These are phyloP conservation scores for Hoplodrina blanda DNA, from an alignment of 2,888 invertebrate genomes.

Conservation along the genomic window DNA sequence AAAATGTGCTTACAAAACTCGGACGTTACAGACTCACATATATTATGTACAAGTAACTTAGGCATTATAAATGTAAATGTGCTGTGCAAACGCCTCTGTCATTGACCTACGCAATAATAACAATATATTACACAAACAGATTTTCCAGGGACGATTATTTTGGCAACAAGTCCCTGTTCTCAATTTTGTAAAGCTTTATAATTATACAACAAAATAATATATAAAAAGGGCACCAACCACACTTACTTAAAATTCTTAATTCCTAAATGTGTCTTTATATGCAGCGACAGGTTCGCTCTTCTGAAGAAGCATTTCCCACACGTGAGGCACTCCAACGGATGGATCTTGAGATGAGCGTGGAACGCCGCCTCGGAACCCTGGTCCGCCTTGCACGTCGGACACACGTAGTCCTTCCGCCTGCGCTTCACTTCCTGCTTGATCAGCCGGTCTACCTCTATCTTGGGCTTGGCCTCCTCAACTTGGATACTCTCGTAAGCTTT, in stretches of 20 bases:
- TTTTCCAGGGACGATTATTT: neutral
- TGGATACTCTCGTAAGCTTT: slow-evolving; percentile 77
- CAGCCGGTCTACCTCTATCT: slow-evolving; percentile 78
- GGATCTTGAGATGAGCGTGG: slow-evolving; percentile 94
- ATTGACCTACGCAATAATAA: slow-evolving; percentile 8
- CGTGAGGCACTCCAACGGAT: slow-evolving; percentile 95
- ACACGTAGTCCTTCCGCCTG: slow-evolving; percentile 78
- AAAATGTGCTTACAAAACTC: neutral
- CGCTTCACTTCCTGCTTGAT: slow-evolving; percentile 86
- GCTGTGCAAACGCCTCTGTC: neutral
- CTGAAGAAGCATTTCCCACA: slow-evolving; percentile 95
- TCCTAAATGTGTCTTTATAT: slow-evolving; percentile 95
- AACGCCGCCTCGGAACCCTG: slow-evolving; percentile 93
- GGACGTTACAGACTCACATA: too few relatives aligned
- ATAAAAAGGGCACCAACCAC: slow-evolving; percentile 19
- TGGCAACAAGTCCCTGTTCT: neutral
- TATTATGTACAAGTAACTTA: too few relatives aligned
- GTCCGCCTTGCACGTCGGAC: slow-evolving; percentile 89
- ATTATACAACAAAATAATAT: neutral
- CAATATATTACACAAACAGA: neutral
- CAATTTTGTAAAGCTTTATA: neutral
- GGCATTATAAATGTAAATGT: too few relatives aligned
- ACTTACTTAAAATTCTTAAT: slow-evolving; percentile 93
- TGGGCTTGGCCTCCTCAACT: slow-evolving; percentile 83
- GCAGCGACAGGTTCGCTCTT: slow-evolving; percentile 94